Conservation (phyloP, 1,140 invertebrate species). For the Drosophila nannoptera region DNA sequence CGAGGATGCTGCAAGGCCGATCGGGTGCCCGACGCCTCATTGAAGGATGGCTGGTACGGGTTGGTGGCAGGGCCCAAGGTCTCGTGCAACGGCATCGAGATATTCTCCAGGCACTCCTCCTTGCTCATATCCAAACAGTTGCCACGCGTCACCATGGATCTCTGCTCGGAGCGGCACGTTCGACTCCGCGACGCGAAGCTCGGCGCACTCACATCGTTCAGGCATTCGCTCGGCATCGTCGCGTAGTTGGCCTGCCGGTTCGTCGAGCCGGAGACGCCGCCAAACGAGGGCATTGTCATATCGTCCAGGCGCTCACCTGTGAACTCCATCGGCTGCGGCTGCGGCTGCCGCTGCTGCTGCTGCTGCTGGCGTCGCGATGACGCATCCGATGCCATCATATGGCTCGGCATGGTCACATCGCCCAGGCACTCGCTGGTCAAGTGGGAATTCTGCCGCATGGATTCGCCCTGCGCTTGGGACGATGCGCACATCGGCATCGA, state of each 20-base stretch:
- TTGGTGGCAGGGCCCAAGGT: not conserved
- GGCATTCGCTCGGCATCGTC: not conserved
- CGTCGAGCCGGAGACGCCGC: not conserved
- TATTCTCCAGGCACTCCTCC: not conserved
- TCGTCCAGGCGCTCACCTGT: slow-evolving; percentile 1
- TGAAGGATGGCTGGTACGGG: slow-evolving; percentile 16
- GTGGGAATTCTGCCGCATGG: not conserved
- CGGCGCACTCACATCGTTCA: slow-evolving; percentile 3
- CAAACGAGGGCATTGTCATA: slow-evolving; percentile 17
- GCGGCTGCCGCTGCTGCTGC: too few relatives aligned
- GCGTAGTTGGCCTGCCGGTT: not conserved
- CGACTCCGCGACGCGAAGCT: not conserved
- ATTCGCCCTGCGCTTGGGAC: not conserved
- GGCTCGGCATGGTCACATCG: not conserved
- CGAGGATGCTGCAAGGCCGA: too few relatives aligned
- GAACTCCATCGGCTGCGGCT: too few relatives aligned
- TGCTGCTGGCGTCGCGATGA: not conserved
- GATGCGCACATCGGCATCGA: not conserved
- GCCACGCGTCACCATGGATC: not conserved
- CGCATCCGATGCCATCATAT: not conserved
- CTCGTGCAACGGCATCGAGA: slow-evolving; percentile 14
- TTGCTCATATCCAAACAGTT: not conserved
- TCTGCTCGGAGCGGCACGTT: not conserved
- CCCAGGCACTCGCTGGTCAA: not conserved
- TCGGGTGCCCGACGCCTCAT: too few relatives aligned